phyloP scores from a whole-genome alignment of 2,888 invertebrate genomes.

The Lagria hirta region DNA sequence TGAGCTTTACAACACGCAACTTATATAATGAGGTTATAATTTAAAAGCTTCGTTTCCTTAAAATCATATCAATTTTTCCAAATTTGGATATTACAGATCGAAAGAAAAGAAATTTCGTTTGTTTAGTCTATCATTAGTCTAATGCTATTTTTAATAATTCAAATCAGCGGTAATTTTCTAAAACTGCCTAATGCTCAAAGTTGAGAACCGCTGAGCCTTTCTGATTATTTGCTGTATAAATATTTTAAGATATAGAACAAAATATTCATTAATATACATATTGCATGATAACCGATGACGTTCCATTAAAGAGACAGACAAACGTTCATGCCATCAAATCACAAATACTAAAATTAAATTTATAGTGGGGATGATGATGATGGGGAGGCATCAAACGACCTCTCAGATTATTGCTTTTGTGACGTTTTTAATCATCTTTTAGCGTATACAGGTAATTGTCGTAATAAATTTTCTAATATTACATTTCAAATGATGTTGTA shows the following conservation, averaged over 20 bases:
- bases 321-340: slow-evolving; percentile 26
- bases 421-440: slow-evolving; percentile 20
- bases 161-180: slow-evolving; percentile 3
- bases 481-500: no score
- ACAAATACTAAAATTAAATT: slow-evolving; percentile 24
- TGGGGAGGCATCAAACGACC: no score
- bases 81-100: no score
- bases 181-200: slow-evolving; percentile 6
- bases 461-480: no score
- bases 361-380: slow-evolving; percentile 15
- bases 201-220: slow-evolving; percentile 16
- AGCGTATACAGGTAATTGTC: no score
- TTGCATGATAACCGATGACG: slow-evolving; percentile 39
- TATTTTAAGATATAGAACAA: slow-evolving; percentile 36
- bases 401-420: slow-evolving; percentile 12
- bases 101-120: no score
- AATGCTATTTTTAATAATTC: slow-evolving; percentile 5
- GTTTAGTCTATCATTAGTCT: slow-evolving; percentile 5
- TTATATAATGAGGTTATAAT: slow-evolving; percentile 16
- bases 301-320: slow-evolving; percentile 25
- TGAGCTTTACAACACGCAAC: slow-evolving; percentile 8
- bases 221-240: slow-evolving; percentile 29
- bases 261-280: slow-evolving; percentile 39
- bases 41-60: slow-evolving; percentile 11
- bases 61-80: no score